Percentiles rank a stretch among this genome's conserved stretches.
phyloP scores from a whole-genome alignment of 2,113 vertebrate genomes.

The Brachionichthys hirsutus region DNA sequence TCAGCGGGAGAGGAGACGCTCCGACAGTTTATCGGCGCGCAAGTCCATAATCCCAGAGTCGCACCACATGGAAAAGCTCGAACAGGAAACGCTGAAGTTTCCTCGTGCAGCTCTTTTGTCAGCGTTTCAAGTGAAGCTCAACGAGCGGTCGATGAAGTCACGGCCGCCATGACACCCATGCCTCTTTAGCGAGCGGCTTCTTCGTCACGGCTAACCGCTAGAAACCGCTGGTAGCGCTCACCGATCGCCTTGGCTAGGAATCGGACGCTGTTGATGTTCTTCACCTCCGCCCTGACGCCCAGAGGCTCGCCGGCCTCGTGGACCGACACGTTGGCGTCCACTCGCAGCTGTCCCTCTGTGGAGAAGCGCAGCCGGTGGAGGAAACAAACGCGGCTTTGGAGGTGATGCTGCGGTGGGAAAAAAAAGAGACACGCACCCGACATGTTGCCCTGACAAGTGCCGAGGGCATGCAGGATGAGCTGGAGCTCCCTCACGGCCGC shows the following conservation, averaged over 20 bases:
- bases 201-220: constrained; percentile 28
- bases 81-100: constrained; percentile 15
- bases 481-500: constrained; percentile 92
- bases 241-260: constrained; percentile 92
- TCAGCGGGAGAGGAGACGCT: constrained; percentile 18
- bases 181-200: constrained; percentile 28
- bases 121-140: neutral
- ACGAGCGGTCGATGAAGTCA: constrained; percentile 23
- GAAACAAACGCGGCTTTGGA: constrained; percentile 8
- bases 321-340: constrained; percentile 96
- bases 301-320: constrained; percentile 87
- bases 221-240: too few relatives aligned
- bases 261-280: constrained; percentile 95
- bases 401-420: constrained; percentile 1
- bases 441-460: constrained; percentile 96
- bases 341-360: constrained; percentile 92
- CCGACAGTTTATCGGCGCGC: too few relatives aligned
- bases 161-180: constrained; percentile 31
- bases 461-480: constrained; percentile 92
- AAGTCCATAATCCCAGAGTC: too few relatives aligned
- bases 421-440: constrained; percentile 71
- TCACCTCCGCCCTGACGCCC: constrained; percentile 92
- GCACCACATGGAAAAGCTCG: neutral
- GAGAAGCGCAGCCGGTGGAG: constrained; percentile 2
- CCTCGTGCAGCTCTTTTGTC: constrained; percentile 14